Conservation (phyloP, 2,797 vertebrate species). For the Psittacula derbiana region DNA sequence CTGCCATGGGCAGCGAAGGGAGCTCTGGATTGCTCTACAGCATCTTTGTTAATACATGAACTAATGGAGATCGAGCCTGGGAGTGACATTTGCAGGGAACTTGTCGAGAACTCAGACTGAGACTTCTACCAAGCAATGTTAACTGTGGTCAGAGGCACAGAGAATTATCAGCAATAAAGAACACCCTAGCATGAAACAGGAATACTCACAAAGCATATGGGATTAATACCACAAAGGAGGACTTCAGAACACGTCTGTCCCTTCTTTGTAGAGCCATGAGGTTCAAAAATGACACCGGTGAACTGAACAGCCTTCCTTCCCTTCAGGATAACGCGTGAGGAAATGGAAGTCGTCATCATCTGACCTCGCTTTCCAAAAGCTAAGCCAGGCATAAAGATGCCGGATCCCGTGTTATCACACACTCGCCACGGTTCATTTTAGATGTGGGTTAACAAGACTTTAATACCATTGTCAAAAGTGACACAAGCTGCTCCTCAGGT, state of each 20-base stretch:
- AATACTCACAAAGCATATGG: background rate
- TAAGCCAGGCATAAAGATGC: background rate
- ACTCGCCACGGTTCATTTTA: background rate
- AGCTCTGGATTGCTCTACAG: background rate
- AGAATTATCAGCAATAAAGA: background rate
- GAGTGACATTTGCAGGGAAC: background rate
- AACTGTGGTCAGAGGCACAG: constrained; percentile 29
- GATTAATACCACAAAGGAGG: background rate
- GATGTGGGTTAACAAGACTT: background rate
- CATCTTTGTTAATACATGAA: rapidly evolving
- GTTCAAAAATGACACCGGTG: background rate
- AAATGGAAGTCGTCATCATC: background rate
- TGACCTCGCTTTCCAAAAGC: background rate
- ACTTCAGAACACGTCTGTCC: background rate
- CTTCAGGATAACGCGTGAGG: background rate
- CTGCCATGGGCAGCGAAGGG: background rate
- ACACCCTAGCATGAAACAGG: background rate
- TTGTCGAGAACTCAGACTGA: background rate
- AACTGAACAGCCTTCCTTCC: background rate
- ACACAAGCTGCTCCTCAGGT: background rate
- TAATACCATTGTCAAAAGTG: background rate
- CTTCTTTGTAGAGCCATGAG: background rate
- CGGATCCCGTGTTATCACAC: background rate
- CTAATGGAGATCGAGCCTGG: rapidly evolving
- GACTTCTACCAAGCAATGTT: constrained; percentile 5